Evolutionary conservation across 2,113 vertebrate genomes (phyloP).

Genomic region (Bos indicus): DNA sequence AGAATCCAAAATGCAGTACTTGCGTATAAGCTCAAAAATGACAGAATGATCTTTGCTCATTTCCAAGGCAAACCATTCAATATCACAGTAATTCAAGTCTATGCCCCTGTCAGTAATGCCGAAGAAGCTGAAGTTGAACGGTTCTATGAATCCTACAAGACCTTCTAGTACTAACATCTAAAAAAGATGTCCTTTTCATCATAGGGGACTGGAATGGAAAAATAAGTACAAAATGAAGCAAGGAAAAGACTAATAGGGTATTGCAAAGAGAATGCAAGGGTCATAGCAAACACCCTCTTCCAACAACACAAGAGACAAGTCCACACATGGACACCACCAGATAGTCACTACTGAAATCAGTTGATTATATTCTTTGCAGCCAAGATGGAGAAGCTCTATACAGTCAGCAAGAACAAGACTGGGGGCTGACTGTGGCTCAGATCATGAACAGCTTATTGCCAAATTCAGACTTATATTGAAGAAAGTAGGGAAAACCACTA

Average conservation of each 20-base stretch:
- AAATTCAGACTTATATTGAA: not conserved
- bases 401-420: too few relatives aligned
- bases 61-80: not conserved
- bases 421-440: not conserved
- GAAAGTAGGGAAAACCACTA: not conserved
- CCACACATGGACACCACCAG: too few relatives aligned
- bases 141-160: not conserved
- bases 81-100: not conserved
- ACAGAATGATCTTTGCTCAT: not conserved
- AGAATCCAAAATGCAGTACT: not conserved
- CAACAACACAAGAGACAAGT: too few relatives aligned
- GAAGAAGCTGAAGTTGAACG: not conserved
- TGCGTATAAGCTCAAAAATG: not conserved
- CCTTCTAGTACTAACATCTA: not conserved
- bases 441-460: not conserved
- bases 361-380: too few relatives aligned
- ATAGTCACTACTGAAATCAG: too few relatives aligned
- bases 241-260: not conserved
- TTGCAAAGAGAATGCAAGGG: accelerated
- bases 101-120: not conserved
- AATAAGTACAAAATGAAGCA: not conserved
- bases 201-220: not conserved
- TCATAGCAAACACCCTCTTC: not conserved
- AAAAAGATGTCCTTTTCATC: not conserved
- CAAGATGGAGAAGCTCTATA: too few relatives aligned